A percentile compares a stretch with the other conserved stretches of the same genome.
These are phyloP conservation scores for Aelia acuminata DNA, from an alignment of 2,888 invertebrate species.

Conservation along the genomic window DNA sequence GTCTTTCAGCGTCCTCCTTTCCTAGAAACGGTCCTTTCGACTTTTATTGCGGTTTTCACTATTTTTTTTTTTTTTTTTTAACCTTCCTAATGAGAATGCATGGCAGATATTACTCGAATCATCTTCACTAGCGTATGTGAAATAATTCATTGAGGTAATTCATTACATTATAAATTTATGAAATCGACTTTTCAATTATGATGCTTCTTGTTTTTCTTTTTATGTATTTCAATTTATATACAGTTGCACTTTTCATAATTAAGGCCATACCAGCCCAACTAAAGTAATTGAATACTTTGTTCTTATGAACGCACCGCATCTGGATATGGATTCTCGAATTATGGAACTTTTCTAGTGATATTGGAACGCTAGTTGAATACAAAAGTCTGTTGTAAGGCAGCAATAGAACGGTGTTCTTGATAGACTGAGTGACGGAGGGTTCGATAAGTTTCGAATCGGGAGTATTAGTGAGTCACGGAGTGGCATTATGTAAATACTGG, in stretches of 20 bases:
- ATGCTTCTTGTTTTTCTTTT: too few relatives aligned
- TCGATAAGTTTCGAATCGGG: constrained; percentile 64
- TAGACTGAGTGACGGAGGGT: background rate
- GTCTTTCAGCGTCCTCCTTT: background rate
- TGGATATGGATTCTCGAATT: too few relatives aligned
- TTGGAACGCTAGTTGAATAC: background rate
- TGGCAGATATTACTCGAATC: too few relatives aligned
- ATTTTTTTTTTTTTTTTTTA: background rate
- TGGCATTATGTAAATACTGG: constrained; percentile 66
- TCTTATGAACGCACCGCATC: background rate
- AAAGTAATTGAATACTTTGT: background rate
- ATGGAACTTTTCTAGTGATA: background rate
- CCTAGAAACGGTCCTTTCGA: background rate
- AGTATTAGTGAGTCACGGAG: constrained; percentile 63
- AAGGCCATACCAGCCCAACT: too few relatives aligned
- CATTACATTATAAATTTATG: background rate
- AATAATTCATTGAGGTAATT: background rate
- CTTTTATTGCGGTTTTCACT: background rate
- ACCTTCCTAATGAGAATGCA: background rate
- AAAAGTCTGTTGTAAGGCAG: background rate
- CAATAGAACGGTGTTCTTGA: background rate
- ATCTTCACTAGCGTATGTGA: background rate
- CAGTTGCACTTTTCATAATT: too few relatives aligned
- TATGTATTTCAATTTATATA: too few relatives aligned
- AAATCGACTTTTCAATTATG: background rate